Conservation (phyloP, 2,113 vertebrate genomes). For the Pedionomus torquatus region DNA sequence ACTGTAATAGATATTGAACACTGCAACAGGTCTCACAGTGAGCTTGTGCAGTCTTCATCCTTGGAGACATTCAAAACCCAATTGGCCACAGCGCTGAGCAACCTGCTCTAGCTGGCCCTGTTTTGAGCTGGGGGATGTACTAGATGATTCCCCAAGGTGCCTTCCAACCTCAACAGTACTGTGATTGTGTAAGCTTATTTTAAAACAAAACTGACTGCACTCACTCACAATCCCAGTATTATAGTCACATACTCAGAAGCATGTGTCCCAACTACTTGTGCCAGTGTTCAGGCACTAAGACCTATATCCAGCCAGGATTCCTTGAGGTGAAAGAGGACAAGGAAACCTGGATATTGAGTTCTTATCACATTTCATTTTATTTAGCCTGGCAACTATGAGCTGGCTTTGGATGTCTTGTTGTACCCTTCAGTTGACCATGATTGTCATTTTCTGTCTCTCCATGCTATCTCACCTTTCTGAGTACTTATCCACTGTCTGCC, state of each 20-base stretch:
- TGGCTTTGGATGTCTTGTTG: not conserved
- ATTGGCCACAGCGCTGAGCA: not conserved
- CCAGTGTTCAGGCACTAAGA: not conserved
- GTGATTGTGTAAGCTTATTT: not conserved
- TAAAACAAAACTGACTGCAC: not conserved
- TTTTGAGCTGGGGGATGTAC: not conserved
- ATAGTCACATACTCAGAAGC: not conserved
- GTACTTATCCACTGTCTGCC: not conserved
- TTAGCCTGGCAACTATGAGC: not conserved
- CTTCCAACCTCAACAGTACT: not conserved
- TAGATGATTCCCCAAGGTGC: not conserved
- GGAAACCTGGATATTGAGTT: not conserved
- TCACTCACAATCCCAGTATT: not conserved
- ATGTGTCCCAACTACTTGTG: not conserved
- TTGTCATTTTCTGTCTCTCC: not conserved
- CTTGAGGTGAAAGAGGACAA: not conserved
- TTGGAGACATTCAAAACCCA: not conserved
- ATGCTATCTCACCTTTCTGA: not conserved
- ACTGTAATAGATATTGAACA: not conserved
- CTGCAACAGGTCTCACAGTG: not conserved
- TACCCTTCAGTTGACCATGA: not conserved
- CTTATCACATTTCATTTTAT: not conserved
- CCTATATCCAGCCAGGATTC: not conserved
- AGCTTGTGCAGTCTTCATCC: not conserved
- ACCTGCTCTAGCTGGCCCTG: not conserved